Base-by-base conservation (phyloP, 2,888 invertebrate genomes). In the Strigamia maritima region DNA sequence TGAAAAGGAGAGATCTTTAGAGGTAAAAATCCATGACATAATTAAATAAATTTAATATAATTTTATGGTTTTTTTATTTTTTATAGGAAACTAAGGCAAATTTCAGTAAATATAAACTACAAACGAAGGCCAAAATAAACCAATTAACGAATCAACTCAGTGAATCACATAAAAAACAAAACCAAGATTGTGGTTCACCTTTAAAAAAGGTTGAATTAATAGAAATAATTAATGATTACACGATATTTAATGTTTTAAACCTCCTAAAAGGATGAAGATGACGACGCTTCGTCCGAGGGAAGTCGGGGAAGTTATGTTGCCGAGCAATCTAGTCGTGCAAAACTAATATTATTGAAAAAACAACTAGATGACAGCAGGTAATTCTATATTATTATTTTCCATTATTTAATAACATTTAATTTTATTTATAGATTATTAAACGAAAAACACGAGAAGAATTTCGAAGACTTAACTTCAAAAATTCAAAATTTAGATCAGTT, bases 41-140 rank as follows among this genome's bases (percentile, higher is more conserved):
- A 7, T n/a, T 2, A 4, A 2, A n/a, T 54, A 54, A 54, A 54
- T n/a, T 54, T n/a, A 14, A 19, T 54, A 35, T 19, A 2, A 54
- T 19, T 54, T 54, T 22, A 22, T 54, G 8, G 3, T 3, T 49
- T 74, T 40, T 35, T 31, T 31, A 35, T 79, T 14, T n/a, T 19
- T 81, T 79, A n/a, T 81, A 86, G 86, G 86, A 86, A 44, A 82
- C 84, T 31, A 84, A 83, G 80, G 82, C 84, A 14, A 86, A 86
- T 79, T 81, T 86, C 78, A 84, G 85, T n/a, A 86, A 86, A 81
- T 79, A 84, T 78, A 85, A 85, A 80, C 83, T 86, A 6, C 86
- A 86, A 80, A 83, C 85, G 14, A 86, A 86, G 82, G 86, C 86
- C 2, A 86, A 85, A 82, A 82, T 84, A 75, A 83, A 85, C 4